These are phyloP conservation scores for Diaphora mendica DNA, from an alignment of 2,888 invertebrate genomes.

Conservation along the genomic window DNA sequence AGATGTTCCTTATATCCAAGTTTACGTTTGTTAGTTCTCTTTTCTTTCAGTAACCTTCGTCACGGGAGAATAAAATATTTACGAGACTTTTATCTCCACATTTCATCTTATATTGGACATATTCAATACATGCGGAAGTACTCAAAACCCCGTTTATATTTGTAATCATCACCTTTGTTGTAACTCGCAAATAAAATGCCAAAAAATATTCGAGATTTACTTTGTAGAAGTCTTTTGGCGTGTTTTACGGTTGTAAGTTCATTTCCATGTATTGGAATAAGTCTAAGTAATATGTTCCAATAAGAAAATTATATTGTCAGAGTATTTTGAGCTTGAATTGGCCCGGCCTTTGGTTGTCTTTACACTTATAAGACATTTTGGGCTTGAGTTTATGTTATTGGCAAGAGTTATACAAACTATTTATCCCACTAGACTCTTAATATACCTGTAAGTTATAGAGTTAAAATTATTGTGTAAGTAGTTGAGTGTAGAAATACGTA, in stretches of 20 bases:
- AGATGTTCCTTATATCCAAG: conserved; percentile 5
- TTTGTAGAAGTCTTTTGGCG: conserved; percentile 9
- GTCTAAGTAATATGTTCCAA: background rate
- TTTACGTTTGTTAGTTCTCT: conserved; percentile 15
- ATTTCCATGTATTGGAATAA: conserved; percentile 5
- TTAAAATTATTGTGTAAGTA: background rate
- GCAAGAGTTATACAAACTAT: background rate
- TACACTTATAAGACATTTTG: no score
- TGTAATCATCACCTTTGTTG: conserved; percentile 23
- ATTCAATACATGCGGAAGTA: conserved; percentile 16
- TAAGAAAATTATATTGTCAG: background rate
- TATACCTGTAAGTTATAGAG: background rate
- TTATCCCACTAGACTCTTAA: background rate
- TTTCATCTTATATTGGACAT: conserved; percentile 16
- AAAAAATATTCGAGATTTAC: conserved; percentile 12
- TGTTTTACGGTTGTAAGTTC: conserved; percentile 4
- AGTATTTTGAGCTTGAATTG: background rate
- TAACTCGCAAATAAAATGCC: conserved; percentile 14
- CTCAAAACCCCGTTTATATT: conserved; percentile 13
- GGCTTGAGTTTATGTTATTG: background rate
- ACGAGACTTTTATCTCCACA: conserved; percentile 19
- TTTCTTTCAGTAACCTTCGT: conserved; percentile 21
- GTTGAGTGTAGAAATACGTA: background rate
- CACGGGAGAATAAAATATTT: conserved; percentile 23
- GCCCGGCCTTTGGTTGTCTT: background rate